These are phyloP conservation scores for Philereme transversata DNA, from an alignment of 2,888 invertebrate species.

Conservation along the genomic window DNA sequence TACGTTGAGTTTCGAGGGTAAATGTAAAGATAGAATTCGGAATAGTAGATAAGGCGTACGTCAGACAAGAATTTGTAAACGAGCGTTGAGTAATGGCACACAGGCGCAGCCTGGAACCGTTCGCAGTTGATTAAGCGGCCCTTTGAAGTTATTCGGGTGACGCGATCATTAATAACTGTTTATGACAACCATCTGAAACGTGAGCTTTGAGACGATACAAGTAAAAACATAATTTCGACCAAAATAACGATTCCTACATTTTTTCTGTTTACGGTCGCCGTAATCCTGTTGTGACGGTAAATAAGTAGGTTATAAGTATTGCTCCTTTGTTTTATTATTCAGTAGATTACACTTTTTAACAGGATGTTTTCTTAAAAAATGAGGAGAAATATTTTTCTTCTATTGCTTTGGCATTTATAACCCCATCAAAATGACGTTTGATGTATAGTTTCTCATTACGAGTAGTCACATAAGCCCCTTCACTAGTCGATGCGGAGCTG, in stretches of 20 bases:
- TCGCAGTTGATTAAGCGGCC: conserved; percentile 77
- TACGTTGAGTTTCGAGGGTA: conserved; percentile 33
- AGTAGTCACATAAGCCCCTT: not conserved
- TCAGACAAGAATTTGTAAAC: conserved; percentile 70
- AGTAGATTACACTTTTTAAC: conserved; percentile 17
- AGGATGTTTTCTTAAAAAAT: not conserved
- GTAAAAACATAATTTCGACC: conserved; percentile 42
- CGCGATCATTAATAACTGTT: conserved; percentile 76
- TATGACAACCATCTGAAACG: conserved; percentile 68
- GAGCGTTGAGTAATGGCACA: conserved; percentile 70
- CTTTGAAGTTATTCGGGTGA: conserved; percentile 71
- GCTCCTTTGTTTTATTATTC: conserved; percentile 37
- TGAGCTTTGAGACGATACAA: conserved; percentile 48
- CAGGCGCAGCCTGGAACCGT: conserved; percentile 64
- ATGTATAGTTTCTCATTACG: not conserved
- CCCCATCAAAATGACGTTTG: not conserved
- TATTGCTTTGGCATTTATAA: not conserved
- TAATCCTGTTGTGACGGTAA: conserved; percentile 47
- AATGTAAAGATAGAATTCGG: conserved; percentile 34
- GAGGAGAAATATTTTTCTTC: not conserved
- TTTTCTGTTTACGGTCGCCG: conserved; percentile 41
- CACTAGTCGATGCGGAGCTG: not conserved
- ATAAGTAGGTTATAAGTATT: conserved; percentile 36
- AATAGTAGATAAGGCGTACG: conserved; percentile 56
- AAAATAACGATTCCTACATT: conserved; percentile 36